phyloP scores from a whole-genome alignment of 2,113 vertebrate genomes.

The Entomyzon cyanotis region DNA sequence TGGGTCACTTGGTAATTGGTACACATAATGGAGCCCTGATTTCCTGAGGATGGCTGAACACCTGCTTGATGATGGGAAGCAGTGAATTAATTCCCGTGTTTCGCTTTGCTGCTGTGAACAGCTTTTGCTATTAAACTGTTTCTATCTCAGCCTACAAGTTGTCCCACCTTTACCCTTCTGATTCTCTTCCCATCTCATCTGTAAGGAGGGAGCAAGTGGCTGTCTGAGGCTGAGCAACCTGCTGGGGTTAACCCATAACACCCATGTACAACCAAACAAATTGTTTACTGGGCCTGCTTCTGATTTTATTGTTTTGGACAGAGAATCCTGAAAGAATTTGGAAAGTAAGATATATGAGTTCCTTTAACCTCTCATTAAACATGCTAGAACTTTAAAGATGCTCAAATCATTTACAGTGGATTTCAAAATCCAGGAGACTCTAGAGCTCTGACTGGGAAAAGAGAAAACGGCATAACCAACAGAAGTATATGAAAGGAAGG shows the following conservation, averaged over 20 bases:
- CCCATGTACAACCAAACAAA: background rate
- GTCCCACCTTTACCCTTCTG: background rate
- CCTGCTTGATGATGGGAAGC: background rate
- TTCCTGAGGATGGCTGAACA: background rate
- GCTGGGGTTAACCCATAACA: background rate
- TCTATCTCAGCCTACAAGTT: background rate
- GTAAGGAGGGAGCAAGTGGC: background rate
- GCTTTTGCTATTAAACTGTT: background rate
- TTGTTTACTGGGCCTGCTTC: background rate
- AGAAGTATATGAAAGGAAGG: background rate
- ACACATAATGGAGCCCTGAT: background rate
- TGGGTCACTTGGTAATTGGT: background rate
- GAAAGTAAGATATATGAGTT: background rate
- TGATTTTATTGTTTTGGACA: background rate
- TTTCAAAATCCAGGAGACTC: background rate
- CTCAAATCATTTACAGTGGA: background rate
- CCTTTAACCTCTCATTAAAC: background rate
- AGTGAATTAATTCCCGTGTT: background rate
- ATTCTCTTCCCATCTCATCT: background rate
- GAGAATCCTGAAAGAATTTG: background rate
- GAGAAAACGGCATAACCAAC: background rate
- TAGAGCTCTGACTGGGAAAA: background rate
- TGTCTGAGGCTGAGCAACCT: background rate
- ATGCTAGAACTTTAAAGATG: background rate
- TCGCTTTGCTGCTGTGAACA: background rate